Base-by-base conservation (phyloP, 2,797 vertebrate species). In the Sebastes melanostomus region DNA sequence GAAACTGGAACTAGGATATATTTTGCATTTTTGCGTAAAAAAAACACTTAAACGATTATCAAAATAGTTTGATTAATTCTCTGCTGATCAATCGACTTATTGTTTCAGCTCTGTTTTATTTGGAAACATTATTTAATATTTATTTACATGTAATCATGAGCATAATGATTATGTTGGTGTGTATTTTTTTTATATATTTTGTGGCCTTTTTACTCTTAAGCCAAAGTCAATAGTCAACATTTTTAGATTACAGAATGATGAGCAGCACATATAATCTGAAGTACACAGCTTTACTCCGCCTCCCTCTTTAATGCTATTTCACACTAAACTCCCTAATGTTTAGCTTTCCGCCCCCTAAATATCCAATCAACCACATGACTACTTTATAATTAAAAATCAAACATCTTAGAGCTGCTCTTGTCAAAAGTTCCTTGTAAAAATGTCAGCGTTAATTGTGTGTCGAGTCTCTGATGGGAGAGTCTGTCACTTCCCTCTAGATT, bases 351-450 rank as follows among this genome's bases (percentile, higher is more conserved):
- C 70, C 60, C 4, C 20, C 34, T 29, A 66, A 77, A 75, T 59
- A 67, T 77, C 52, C 38, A 59, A 25, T 77, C 66, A 27, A 72
- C 70, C 25, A 55, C 59, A 52, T 72, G 36, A 42, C 36, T 63
- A 38, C 71, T 71, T 65, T 66, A 36, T 66, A 77, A 88, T 79
- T 76, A 78, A 83, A 77, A 77, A 77, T 55, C 46, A 71, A 61
- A 73, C 67, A 59, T 75, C 32, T 73, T 4, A 11, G 5, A 67
- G 36, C 38, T 46, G 13, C 60, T 66, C n/a, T 5, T 38, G 65
- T 69, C 25, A 56, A 56, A 72, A 24, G 67, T 36, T 62, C 13
- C 46, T 50, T 56, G 38, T 68, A 66, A 29, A 75, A 72, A 71
- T 24, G 30, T 65, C 30, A 25, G 12, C 9, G 12, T 32, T 71